Percentiles rank a stretch among this genome's conserved stretches.
phyloP scores from a whole-genome alignment of 2,113 vertebrate species.

The Cranoglanis bouderius region DNA sequence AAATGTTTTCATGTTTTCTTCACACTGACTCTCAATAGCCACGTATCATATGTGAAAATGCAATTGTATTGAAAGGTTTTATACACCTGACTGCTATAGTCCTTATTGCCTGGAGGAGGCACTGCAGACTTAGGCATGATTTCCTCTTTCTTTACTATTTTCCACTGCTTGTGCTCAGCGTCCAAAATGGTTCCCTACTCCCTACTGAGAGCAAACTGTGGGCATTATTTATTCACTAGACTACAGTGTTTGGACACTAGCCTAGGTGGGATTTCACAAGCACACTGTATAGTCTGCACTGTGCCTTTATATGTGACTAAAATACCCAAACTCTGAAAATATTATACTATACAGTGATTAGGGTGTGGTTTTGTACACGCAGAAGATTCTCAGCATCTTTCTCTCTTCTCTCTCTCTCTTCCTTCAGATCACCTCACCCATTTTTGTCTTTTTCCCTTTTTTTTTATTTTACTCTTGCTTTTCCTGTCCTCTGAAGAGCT shows the following conservation, averaged over 20 bases:
- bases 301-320: too few species aligned
- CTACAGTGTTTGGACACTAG: neutral
- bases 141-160: conserved; percentile 5
- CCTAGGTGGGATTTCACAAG: neutral
- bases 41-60: neutral
- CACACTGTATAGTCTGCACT: neutral
- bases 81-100: conserved; percentile 21
- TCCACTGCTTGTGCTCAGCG: neutral
- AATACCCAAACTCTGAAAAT: neutral
- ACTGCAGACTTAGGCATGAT: conserved; percentile 29
- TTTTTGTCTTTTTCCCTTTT: neutral
- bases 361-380: neutral
- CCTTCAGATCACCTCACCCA: conserved; percentile 12
- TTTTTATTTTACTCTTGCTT: neutral
- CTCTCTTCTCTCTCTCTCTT: conserved; percentile 8
- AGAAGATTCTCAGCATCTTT: neutral
- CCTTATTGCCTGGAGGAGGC: conserved; percentile 34
- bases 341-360: neutral
- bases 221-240: neutral
- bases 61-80: neutral
- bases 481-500: conserved; percentile 2
- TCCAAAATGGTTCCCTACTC: neutral
- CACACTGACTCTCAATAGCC: neutral
- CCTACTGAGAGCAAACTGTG: neutral
- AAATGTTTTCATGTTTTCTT: neutral